Evolutionary conservation across 2,113 vertebrate genomes (phyloP).

Genomic region (Lepisosteus oculatus): DNA sequence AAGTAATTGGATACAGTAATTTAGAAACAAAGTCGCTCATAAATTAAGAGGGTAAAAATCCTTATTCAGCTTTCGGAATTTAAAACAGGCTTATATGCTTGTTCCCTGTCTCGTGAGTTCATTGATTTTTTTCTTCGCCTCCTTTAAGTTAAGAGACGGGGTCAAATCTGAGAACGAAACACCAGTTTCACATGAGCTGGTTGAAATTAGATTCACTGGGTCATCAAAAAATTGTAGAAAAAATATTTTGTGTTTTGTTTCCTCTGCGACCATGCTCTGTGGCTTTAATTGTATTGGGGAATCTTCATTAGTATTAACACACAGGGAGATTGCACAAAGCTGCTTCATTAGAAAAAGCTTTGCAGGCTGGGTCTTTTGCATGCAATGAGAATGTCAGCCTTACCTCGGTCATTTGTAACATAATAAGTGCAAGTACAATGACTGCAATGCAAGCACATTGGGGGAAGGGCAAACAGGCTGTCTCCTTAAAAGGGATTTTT

Average conservation of each 20-base stretch:
- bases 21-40: constrained; percentile 47
- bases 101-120: constrained; percentile 36
- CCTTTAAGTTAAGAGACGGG: constrained; percentile 66
- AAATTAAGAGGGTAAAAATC: constrained; percentile 45
- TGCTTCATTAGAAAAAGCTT: constrained; percentile 82
- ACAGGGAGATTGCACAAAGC: constrained; percentile 79
- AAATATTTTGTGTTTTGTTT: constrained; percentile 64
- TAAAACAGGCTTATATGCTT: constrained; percentile 52
- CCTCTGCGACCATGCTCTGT: constrained; percentile 68
- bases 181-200: constrained; percentile 40
- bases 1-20: constrained; percentile 41
- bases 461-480: constrained; percentile 84
- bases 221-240: constrained; percentile 32
- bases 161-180: constrained; percentile 30
- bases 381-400: constrained; percentile 88
- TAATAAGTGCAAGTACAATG: constrained; percentile 94
- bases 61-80: constrained; percentile 49
- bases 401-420: constrained; percentile 97
- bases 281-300: constrained; percentile 88
- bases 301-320: constrained; percentile 94
- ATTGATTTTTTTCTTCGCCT: constrained; percentile 60
- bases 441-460: constrained; percentile 77
- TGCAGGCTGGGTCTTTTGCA: constrained; percentile 82
- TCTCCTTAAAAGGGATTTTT: constrained; percentile 75
- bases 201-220: constrained; percentile 29